phyloP scores from a whole-genome alignment of 2,797 vertebrate species.

The Pseudochirops corinnae region DNA sequence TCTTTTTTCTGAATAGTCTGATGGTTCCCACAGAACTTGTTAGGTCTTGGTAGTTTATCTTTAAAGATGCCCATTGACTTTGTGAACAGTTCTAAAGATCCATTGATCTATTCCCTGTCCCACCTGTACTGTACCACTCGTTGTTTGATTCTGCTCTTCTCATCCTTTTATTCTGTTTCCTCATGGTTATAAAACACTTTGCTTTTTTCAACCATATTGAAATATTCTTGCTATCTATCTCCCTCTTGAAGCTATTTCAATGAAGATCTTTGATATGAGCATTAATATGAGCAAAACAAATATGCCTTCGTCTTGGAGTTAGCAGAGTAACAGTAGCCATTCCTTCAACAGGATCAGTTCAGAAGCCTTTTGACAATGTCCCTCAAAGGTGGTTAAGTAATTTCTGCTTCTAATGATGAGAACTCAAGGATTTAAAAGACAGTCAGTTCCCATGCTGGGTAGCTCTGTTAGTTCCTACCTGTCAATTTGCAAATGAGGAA shows the following conservation, averaged over 20 bases:
- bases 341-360: not conserved
- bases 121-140: not conserved
- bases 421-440: not conserved
- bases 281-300: not conserved
- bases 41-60: constrained; percentile 1
- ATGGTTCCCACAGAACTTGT: not conserved
- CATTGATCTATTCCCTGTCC: not conserved
- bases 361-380: not conserved
- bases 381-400: not conserved
- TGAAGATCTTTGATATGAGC: not conserved
- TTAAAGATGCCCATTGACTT: not conserved
- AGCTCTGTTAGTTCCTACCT: not conserved
- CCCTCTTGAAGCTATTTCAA: not conserved
- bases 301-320: not conserved
- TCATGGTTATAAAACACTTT: not conserved
- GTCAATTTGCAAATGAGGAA: not conserved
- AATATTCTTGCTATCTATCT: not conserved
- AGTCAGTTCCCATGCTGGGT: not conserved
- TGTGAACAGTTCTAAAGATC: not conserved
- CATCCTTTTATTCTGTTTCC: not conserved
- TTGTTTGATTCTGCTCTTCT: not conserved
- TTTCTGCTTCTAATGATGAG: not conserved
- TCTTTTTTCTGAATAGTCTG: not conserved
- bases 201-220: not conserved
- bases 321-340: not conserved